These are phyloP conservation scores for Champsocephalus gunnari DNA, from an alignment of 2,797 vertebrate genomes.

Conservation along the genomic window DNA sequence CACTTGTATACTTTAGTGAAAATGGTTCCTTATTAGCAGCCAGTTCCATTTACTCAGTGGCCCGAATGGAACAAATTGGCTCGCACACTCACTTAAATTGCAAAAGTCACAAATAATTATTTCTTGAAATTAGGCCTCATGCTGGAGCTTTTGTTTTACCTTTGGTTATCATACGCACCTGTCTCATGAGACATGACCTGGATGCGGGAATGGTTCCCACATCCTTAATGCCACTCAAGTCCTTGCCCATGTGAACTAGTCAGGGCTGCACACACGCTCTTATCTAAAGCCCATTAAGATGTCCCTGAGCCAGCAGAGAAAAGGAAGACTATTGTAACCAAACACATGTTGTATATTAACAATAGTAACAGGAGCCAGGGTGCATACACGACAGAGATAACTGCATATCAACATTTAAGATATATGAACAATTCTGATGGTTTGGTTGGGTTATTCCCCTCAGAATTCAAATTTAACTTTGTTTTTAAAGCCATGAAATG, in stretches of 20 bases:
- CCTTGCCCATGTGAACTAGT: background rate
- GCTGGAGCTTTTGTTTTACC: no score
- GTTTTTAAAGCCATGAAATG: background rate
- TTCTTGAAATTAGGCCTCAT: no score
- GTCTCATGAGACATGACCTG: no score
- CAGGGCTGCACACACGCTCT: slow-evolving; percentile 7
- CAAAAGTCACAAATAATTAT: no score
- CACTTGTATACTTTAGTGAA: background rate
- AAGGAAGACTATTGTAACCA: background rate
- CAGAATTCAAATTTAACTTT: background rate
- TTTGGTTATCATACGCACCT: no score
- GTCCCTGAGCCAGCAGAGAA: background rate
- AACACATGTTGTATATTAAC: background rate
- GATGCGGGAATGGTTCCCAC: no score
- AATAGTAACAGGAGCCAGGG: background rate
- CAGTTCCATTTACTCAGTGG: background rate
- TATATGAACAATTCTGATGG: background rate
- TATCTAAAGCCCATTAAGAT: slow-evolving; percentile 40
- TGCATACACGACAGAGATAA: fast-evolving
- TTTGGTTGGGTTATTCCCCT: background rate
- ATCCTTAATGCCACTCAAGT: no score
- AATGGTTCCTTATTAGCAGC: background rate
- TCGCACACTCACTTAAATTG: no score
- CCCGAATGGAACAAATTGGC: no score
- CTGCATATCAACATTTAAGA: background rate